Conservation (phyloP, 2,888 invertebrate genomes). For the Sesia apiformis region DNA sequence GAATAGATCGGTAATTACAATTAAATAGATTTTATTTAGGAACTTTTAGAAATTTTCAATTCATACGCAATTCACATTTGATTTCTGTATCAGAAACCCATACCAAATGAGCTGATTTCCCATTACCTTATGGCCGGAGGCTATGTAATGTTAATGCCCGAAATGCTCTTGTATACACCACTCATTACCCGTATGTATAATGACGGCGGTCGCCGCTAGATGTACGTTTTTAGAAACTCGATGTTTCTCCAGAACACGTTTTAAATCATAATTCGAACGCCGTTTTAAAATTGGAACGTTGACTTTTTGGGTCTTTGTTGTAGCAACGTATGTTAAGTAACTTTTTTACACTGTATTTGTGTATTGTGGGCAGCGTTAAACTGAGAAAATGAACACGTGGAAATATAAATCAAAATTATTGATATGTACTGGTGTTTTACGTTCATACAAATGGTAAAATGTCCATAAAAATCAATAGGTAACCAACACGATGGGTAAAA, state of each 20-base stretch:
- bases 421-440: too few relatives aligned
- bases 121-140: neutral
- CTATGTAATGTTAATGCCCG: constrained; percentile 21
- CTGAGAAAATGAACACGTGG: too few relatives aligned
- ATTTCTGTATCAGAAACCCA: neutral
- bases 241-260: constrained; percentile 74
- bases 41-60: constrained; percentile 1
- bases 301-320: constrained; percentile 49
- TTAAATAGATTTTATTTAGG: constrained; percentile 7
- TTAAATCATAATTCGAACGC: constrained; percentile 73
- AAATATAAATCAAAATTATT: too few relatives aligned
- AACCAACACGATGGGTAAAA: too few relatives aligned
- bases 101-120: neutral
- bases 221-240: constrained; percentile 67
- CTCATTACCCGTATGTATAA: constrained; percentile 69
- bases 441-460: too few relatives aligned
- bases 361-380: constrained; percentile 1
- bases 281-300: constrained; percentile 67
- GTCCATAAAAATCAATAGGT: too few relatives aligned
- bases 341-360: constrained; percentile 5
- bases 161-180: constrained; percentile 28
- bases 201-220: constrained; percentile 57
- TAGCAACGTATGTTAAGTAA: constrained; percentile 2
- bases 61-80: neutral
- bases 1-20: too few relatives aligned